Conservation (phyloP, 64 coral and sea anemone genomes). For the Stichodactyla helianthus region DNA sequence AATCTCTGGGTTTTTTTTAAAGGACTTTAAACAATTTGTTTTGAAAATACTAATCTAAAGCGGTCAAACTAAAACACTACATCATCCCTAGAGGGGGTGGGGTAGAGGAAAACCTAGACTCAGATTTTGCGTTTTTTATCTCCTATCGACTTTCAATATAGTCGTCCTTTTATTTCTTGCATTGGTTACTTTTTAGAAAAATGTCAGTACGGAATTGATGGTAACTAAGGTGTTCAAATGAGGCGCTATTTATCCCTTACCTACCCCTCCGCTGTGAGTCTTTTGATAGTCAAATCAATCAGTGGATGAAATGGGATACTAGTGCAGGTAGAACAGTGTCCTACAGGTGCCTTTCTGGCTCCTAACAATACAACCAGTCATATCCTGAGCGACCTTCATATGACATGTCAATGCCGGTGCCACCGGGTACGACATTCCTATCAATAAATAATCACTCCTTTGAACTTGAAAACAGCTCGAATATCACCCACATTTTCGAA, state of each 20-base stretch:
- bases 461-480: conserved; percentile 35
- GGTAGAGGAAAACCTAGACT: not conserved
- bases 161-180: not conserved
- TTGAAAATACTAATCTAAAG: not conserved
- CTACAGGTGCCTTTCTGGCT: not conserved
- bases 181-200: too few species aligned
- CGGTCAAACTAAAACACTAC: not conserved
- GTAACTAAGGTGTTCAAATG: too few species aligned
- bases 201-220: too few species aligned
- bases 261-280: not conserved
- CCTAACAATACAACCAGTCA: conserved; percentile 1
- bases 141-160: not conserved
- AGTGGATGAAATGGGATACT: not conserved
- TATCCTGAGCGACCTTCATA: conserved; percentile 19
- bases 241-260: not conserved
- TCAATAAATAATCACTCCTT: conserved; percentile 30
- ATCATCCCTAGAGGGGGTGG: not conserved
- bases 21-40: not conserved
- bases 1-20: not conserved
- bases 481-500: not conserved
- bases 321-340: not conserved
- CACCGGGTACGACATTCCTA: not conserved
- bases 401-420: not conserved
- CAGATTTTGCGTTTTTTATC: not conserved
- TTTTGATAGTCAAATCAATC: not conserved